phyloP scores from a whole-genome alignment of 2,797 vertebrate species.

The Avahi laniger region DNA sequence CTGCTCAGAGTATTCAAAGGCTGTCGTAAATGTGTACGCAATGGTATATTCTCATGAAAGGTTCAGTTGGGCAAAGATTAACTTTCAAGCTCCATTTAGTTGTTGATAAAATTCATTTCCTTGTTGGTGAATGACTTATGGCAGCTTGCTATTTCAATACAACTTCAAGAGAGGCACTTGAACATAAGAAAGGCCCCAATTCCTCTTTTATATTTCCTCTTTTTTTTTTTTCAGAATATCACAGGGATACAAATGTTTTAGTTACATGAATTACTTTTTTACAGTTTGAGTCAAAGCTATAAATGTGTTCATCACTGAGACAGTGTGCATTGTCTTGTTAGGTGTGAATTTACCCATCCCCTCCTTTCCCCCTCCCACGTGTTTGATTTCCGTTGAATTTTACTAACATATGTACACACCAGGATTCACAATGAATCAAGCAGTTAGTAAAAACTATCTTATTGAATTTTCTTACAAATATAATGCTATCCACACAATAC shows the following conservation, averaged over 20 bases:
- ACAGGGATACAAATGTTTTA: too few species aligned
- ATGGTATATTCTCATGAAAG: background rate
- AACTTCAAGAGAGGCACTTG: background rate
- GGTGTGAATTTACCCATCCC: too few species aligned
- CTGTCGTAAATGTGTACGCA: background rate
- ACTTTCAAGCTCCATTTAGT: background rate
- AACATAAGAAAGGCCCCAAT: background rate
- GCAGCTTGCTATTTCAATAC: background rate
- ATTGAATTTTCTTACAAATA: background rate
- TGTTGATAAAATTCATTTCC: background rate
- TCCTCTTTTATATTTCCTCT: background rate
- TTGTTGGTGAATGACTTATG: background rate
- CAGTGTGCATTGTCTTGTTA: too few species aligned
- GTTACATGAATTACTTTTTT: too few species aligned
- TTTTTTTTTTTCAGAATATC: too few species aligned
- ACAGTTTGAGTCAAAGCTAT: too few species aligned
- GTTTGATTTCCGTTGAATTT: too few species aligned
- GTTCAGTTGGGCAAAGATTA: background rate
- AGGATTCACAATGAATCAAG: background rate
- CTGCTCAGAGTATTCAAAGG: background rate
- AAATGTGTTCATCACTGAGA: too few species aligned
- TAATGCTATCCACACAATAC: background rate
- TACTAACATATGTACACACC: too few species aligned
- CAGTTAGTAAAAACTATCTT: background rate
- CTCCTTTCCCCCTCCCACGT: too few species aligned